Conservation (phyloP, 2,113 vertebrate genomes). For the Pygoscelis adeliae region DNA sequence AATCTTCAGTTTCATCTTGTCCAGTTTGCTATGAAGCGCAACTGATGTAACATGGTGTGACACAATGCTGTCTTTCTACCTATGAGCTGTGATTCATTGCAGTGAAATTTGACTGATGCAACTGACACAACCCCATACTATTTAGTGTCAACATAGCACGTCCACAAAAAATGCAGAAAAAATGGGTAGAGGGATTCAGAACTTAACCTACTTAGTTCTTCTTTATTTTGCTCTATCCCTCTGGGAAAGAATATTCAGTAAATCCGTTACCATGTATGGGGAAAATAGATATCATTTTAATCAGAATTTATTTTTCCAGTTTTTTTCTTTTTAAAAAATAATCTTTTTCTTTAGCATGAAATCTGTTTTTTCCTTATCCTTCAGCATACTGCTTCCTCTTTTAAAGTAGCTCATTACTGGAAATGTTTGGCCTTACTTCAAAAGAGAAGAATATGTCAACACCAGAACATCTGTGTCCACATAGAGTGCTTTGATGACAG, state of each 20-base stretch:
- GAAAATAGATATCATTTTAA: background rate
- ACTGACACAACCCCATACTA: background rate
- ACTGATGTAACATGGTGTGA: background rate
- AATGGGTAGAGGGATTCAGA: background rate
- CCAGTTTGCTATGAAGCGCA: background rate
- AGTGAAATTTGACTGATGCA: background rate
- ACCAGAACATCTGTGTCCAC: conserved; percentile 58
- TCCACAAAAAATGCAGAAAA: background rate
- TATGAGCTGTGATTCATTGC: background rate
- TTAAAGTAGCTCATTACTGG: conserved; percentile 33
- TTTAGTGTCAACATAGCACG: background rate
- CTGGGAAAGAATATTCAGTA: background rate
- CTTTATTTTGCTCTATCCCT: background rate
- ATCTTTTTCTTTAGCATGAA: background rate
- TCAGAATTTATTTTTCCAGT: background rate
- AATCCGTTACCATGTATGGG: accelerated
- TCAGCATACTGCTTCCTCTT: background rate
- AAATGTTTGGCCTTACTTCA: conserved; percentile 50
- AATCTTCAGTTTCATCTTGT: background rate
- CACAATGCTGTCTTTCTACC: background rate
- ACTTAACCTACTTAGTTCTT: background rate
- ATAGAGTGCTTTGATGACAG: conserved; percentile 38
- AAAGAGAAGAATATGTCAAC: conserved; percentile 55
- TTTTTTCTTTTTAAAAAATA: background rate
- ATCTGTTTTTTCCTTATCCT: background rate